Evolutionary conservation across 1,140 invertebrate genomes (phyloP).

Genomic region (Drosophila rhopaloa): DNA sequence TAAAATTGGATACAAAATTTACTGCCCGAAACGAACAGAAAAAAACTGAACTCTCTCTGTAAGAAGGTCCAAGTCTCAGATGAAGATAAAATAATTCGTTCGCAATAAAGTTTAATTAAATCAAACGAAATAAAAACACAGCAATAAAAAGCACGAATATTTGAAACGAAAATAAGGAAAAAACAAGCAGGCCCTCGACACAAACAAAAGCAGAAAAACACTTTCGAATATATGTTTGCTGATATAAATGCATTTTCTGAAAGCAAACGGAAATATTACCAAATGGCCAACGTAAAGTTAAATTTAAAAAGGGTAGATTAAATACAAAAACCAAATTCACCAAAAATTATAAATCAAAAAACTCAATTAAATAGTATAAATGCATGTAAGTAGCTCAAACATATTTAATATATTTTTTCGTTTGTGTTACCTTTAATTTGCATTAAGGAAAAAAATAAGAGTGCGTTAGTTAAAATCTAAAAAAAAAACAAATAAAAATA

Average conservation of each 20-base stretch:
- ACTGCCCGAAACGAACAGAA: constrained; percentile 24
- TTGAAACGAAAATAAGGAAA: constrained; percentile 12
- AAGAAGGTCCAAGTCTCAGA: constrained; percentile 7
- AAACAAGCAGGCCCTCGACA: constrained; percentile 2
- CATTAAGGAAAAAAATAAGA: constrained; percentile 54
- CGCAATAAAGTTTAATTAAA: constrained; percentile 58
- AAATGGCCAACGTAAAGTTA: constrained; percentile 68
- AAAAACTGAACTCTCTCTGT: constrained; percentile 13
- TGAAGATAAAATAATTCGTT: constrained; percentile 26
- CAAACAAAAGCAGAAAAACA: constrained; percentile 17
- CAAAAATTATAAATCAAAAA: constrained; percentile 39
- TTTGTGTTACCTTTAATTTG: constrained; percentile 49
- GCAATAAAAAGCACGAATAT: constrained; percentile 52
- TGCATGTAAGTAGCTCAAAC: constrained; percentile 76
- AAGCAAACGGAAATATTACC: constrained; percentile 16
- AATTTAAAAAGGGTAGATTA: constrained; percentile 31
- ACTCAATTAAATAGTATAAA: constrained; percentile 48
- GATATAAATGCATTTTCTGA: constrained; percentile 51
- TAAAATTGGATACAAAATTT: constrained; percentile 35
- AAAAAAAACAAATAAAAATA: constrained; percentile 34
- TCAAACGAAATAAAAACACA: constrained; percentile 48
- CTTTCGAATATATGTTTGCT: constrained; percentile 24
- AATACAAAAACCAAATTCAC: constrained; percentile 6
- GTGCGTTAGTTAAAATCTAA: constrained; percentile 53
- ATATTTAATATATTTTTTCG: constrained; percentile 48